Evolutionary conservation across 2,888 invertebrate genomes (phyloP), one percentile per base, ranked within the genome.

Genomic region (Cephus sareptanus): DNA sequence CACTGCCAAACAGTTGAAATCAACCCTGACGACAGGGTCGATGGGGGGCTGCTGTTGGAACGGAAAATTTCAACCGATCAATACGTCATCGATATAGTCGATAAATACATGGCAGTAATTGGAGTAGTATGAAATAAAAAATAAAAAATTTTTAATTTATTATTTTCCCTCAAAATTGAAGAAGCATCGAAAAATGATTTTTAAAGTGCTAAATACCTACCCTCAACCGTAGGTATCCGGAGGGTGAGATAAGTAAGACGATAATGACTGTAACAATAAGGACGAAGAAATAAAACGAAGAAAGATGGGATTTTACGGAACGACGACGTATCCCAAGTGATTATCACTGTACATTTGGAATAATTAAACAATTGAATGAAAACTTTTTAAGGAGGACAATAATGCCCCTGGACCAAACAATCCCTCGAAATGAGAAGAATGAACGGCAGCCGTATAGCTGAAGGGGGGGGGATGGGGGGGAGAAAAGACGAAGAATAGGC

Each of bases 281-380:
- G 9, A 23, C 1, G 23, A 56, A 56, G 33, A 33, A 71, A 31
- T 71, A 30, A 71, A 9, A 31, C 6, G 31, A 71, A 71, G 15
- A 71, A 71, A 71, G 15, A 30, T 33, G 15, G 71, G 33, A 71
- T 33, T 71, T 71, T 71, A 33, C 71, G 71, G 33, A 33, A 33
- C 13, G 71, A 33, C 31, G 71, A 68, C 76, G 74, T 73, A 75
- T 78, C 77, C 69, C 74, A 80, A 81, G 79, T 80, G 83, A 86
- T 86, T 86, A 87, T 85, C 84, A 84, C 83, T 79, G 81, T 81
- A 83, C 80, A 85, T 85, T 87, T 86, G 85, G 86, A 87, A 89
- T 87, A 88, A 87, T 88, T 87, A 86, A 86, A 86, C 84, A 86
- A 87, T 88, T 86, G 87, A 85, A 84, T 83, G 81, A 82, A 77